These are phyloP conservation scores for Furcula furcula DNA, from an alignment of 2,888 invertebrate species.

Conservation along the genomic window DNA sequence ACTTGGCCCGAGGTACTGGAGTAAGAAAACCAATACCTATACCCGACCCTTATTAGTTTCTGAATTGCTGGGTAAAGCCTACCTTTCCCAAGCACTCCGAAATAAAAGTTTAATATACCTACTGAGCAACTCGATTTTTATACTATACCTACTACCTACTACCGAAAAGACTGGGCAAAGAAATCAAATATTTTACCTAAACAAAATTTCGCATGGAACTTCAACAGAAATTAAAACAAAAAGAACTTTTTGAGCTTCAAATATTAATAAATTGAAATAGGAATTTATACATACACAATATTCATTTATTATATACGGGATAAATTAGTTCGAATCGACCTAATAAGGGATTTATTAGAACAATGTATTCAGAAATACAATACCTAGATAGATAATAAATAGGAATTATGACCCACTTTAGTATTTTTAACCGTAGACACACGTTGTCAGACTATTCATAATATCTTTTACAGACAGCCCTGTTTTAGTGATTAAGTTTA, in stretches of 20 bases:
- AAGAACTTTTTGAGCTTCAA: no score
- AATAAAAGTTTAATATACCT: not conserved
- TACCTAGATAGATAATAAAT: no score
- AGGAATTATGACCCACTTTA: no score
- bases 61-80: not conserved
- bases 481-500: constrained; percentile 21
- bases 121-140: no score
- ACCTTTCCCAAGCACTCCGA: not conserved
- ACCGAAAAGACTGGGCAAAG: no score
- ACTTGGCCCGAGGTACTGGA: not conserved
- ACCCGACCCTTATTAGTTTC: not conserved
- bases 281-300: no score
- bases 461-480: constrained; percentile 30
- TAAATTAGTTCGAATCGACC: not conserved
- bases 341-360: not conserved
- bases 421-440: not conserved
- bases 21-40: not conserved
- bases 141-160: no score
- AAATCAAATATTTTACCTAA: no score
- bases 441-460: not conserved
- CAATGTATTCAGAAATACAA: not conserved
- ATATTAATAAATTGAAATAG: no score
- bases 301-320: no score
- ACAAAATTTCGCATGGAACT: no score
- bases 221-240: no score